Percentiles rank a stretch among this genome's conserved stretches.
These are phyloP conservation scores for Caenorhabditis sp. DNA, from an alignment of 2,888 invertebrate genomes.

Conservation along the genomic window DNA sequence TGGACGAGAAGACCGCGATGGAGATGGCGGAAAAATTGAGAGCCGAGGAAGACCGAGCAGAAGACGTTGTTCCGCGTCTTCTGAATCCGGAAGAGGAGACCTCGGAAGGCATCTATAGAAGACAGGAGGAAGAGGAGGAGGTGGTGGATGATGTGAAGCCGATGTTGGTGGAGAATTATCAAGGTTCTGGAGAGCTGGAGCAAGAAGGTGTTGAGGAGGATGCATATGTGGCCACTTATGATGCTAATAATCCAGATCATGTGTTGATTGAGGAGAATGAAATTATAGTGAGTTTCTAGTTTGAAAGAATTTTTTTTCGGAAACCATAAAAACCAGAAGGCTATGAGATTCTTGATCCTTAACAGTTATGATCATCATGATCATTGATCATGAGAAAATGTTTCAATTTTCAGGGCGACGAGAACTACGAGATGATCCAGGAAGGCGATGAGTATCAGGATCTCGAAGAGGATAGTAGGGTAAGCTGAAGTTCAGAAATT, in stretches of 20 bases:
- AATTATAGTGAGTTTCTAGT: conserved; percentile 37
- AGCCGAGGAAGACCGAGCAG: conserved; percentile 17
- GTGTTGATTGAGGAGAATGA: conserved; percentile 51
- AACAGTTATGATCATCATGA: no score
- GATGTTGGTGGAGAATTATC: not conserved
- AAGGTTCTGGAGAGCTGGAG: not conserved
- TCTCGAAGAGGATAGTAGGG: conserved; percentile 42
- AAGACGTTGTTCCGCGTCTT: not conserved
- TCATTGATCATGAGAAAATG: no score
- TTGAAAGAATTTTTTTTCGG: no score
- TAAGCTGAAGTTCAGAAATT: not conserved
- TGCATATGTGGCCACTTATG: conserved; percentile 35
- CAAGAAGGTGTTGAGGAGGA: not conserved
- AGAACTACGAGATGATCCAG: conserved; percentile 56
- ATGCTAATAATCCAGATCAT: conserved; percentile 53
- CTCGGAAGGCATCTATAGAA: not conserved
- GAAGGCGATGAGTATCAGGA: conserved; percentile 48
- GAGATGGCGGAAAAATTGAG: conserved; percentile 52
- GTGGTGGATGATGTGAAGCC: not conserved
- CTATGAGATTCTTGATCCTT: not conserved
- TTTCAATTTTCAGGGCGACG: conserved; percentile 57
- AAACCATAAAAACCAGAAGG: no score
- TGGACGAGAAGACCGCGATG: conserved; percentile 63
- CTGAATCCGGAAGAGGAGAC: conserved; percentile 31
- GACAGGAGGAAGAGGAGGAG: conserved; percentile 8